These are phyloP conservation scores for Noctua fimbriata DNA, from an alignment of 2,888 invertebrate species.

Conservation along the genomic window DNA sequence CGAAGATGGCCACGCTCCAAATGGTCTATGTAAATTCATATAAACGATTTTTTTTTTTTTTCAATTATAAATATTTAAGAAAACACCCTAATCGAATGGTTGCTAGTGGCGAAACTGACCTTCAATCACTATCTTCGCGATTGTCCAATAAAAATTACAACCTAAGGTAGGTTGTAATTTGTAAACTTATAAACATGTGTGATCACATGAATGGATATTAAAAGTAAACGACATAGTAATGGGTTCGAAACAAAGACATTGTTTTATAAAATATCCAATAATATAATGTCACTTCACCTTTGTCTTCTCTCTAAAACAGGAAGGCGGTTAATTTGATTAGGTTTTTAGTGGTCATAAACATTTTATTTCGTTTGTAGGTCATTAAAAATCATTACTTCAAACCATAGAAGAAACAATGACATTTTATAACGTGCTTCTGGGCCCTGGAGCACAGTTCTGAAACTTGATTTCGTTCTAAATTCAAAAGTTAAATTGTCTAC, in stretches of 20 bases:
- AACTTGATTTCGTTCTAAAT: constrained; percentile 27
- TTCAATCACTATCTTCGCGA: neutral
- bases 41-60: neutral
- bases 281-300: constrained; percentile 36
- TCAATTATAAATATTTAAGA: neutral
- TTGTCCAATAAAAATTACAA: constrained; percentile 9
- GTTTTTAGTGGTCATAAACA: constrained; percentile 9
- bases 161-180: no score
- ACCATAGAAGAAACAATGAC: constrained; percentile 19
- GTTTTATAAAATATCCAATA: constrained; percentile 44
- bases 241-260: constrained; percentile 46
- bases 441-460: neutral
- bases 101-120: neutral
- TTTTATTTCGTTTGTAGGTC: constrained; percentile 9
- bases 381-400: neutral
- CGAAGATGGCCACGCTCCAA: neutral
- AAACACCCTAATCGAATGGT: neutral
- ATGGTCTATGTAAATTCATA: neutral
- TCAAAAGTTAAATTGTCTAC: constrained; percentile 18
- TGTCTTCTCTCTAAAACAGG: constrained; percentile 33
- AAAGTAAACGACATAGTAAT: constrained; percentile 35
- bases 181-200: constrained; percentile 20
- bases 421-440: neutral
- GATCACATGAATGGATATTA: constrained; percentile 12
- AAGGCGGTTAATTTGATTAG: constrained; percentile 13